Evolutionary conservation across 1,140 invertebrate species (phyloP), one percentile per base, ranked within the genome.

Genomic region (Drosophila pseudoobscura): DNA sequence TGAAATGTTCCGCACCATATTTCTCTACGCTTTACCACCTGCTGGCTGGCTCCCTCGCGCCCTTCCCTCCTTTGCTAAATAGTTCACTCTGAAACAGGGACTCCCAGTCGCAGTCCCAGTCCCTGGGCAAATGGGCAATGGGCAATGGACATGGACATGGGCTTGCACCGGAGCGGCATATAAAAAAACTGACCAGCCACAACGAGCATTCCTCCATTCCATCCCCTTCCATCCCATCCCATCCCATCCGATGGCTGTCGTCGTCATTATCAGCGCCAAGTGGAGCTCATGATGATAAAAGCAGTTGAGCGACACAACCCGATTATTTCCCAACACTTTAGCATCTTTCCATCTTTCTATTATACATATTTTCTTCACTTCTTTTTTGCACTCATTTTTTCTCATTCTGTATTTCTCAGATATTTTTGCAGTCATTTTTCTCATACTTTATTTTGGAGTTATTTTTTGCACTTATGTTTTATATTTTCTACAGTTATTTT

Each of bases 1-100:
- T 87, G 82, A 87, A 87, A 87, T 87, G 82, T 87, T 87, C 70
- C 68, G 78, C 83, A 75, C 82, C 69, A 82, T 88, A 87, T 87
- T 82, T 87, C 80, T 87, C 82, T 87, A 79, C 78, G 82, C 83
- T 78, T 87, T 87, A 82, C 82, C 82, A 88, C 83, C 82, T 87
- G 83, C 82, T 87, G 35, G 35, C 35, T 39, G 11, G 80, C 72
- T 85, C 50, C 24, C 24, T 5, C 17, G 17, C 17, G 17, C 17
- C 24, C 24, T 4, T 3, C 22, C 22, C 22, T 2, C 22, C 55
- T 51, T 68, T 54, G 59, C 72, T 80, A 84, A 85, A 84, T 84
- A 85, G 80, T 85, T 84, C 72, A 65, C 71, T 78, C 61, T 39
- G 65, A 44, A 31, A 41, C 45, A 43, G 54, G 44, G 43, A 46